These are phyloP conservation scores for Caenorhabditis virilis DNA, from an alignment of 2,888 invertebrate species.

Conservation along the genomic window DNA sequence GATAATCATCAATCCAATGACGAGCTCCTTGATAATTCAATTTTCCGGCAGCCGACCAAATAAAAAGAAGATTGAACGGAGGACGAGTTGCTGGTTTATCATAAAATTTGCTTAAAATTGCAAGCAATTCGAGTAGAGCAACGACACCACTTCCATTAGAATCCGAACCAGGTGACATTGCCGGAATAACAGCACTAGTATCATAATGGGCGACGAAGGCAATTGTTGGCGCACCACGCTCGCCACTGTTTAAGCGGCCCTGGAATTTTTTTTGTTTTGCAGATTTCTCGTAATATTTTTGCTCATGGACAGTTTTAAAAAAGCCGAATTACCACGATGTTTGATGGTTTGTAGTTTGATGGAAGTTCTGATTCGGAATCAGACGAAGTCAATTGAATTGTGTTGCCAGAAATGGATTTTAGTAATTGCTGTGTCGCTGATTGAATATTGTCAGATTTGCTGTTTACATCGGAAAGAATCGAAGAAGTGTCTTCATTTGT, in stretches of 20 bases:
- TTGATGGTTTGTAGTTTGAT: constrained; percentile 15
- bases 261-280: too few species aligned
- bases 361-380: constrained; percentile 10
- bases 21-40: constrained; percentile 92
- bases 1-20: constrained; percentile 90
- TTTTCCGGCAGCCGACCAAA: constrained; percentile 87
- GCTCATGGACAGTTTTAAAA: too few species aligned
- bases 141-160: constrained; percentile 78
- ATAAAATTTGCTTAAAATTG: constrained; percentile 74
- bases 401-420: constrained; percentile 60
- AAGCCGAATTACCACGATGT: constrained; percentile 17
- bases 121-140: constrained; percentile 85
- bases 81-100: constrained; percentile 55
- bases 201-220: constrained; percentile 92
- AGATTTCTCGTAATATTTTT: too few species aligned
- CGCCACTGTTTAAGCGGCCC: constrained; percentile 58
- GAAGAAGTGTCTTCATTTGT: constrained; percentile 29
- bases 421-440: constrained; percentile 58
- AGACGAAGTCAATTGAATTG: constrained; percentile 52
- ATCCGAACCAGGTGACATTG: constrained; percentile 72
- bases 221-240: constrained; percentile 79
- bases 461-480: constrained; percentile 33
- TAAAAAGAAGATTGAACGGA: constrained; percentile 75
- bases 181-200: constrained; percentile 85
- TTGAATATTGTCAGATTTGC: constrained; percentile 13